Conservation (phyloP, 2,113 vertebrate species). For the Bettongia penicillata region DNA sequence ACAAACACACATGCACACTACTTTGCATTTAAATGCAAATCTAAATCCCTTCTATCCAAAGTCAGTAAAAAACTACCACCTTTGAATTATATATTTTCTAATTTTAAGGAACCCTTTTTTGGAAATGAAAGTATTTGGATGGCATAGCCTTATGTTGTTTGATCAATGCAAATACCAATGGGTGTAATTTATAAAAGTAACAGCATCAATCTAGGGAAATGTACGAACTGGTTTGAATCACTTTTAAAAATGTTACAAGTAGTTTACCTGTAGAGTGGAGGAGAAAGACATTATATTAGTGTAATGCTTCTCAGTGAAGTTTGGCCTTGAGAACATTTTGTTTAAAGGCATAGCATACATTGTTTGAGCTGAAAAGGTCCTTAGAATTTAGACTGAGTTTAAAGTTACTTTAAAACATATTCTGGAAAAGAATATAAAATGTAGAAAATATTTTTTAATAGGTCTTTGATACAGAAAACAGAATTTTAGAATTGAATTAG, state of each 20-base stretch:
- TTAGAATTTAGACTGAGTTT: background rate
- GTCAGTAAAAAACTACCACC: constrained; percentile 71
- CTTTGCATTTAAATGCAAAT: constrained; percentile 78
- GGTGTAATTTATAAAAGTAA: constrained; percentile 64
- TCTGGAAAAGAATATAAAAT: background rate
- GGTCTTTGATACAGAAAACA: background rate
- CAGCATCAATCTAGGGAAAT: constrained; percentile 38
- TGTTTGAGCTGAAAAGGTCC: background rate
- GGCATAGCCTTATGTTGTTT: constrained; percentile 62
- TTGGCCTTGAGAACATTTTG: constrained; percentile 9
- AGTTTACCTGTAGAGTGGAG: constrained; percentile 32
- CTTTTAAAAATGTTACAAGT: constrained; percentile 49
- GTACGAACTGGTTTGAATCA: constrained; percentile 37
- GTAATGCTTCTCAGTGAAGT: constrained; percentile 5
- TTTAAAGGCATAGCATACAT: background rate
- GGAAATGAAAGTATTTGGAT: constrained; percentile 78
- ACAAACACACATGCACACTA: constrained; percentile 12
- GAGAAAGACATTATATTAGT: background rate
- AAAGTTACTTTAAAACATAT: background rate
- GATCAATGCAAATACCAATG: constrained; percentile 67
- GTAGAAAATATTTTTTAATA: background rate
- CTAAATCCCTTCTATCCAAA: constrained; percentile 70
- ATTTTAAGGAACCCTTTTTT: constrained; percentile 78
- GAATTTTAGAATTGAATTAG: background rate
- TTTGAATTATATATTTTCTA: constrained; percentile 80